A percentile compares a stretch with the other conserved stretches of the same genome.
phyloP scores from a whole-genome alignment of 2,113 vertebrate genomes.

The Philantomba maxwellii region DNA sequence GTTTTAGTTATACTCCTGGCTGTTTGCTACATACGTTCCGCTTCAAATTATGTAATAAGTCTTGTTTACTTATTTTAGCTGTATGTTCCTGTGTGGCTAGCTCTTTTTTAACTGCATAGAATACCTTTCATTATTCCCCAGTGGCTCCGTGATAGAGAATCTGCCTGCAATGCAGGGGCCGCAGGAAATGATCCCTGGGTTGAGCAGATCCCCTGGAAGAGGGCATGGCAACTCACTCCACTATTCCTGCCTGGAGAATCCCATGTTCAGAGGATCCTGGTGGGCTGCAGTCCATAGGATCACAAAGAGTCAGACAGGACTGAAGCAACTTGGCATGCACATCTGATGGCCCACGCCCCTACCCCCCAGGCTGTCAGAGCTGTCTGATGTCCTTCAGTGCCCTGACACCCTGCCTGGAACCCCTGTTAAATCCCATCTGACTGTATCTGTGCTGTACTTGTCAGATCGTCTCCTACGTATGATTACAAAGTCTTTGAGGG shows the following conservation, averaged over 20 bases:
- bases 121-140: background rate
- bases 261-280: background rate
- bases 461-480: background rate
- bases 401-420: background rate
- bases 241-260: background rate
- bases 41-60: constrained; percentile 7
- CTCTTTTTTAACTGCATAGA: background rate
- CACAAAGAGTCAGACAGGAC: background rate
- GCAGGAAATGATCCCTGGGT: background rate
- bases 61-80: constrained; percentile 18
- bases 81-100: background rate
- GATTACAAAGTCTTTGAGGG: background rate
- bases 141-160: background rate
- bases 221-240: background rate
- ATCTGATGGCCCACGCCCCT: background rate
- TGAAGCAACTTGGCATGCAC: background rate
- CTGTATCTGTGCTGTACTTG: background rate
- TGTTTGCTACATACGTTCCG: background rate
- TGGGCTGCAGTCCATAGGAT: background rate
- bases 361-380: background rate
- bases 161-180: background rate
- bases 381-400: background rate
- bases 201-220: background rate
- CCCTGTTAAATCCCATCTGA: background rate
- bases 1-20: background rate